Base-by-base conservation (phyloP, 1,140 invertebrate genomes). In the Cyclina sinensis region DNA sequence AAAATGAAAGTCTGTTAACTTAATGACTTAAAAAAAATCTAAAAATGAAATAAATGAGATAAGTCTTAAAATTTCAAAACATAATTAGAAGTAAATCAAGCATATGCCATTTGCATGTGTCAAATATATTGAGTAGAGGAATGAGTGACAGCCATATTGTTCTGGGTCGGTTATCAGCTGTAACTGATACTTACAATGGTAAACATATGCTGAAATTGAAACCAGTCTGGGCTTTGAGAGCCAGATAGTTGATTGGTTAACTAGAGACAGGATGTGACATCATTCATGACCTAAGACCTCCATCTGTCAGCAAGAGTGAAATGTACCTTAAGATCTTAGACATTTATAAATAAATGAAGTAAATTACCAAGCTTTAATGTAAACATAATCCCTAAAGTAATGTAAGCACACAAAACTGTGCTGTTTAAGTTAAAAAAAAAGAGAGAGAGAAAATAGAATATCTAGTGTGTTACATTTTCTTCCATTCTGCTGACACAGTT, bases 341-440 rank as follows among this genome's bases (percentile, higher is more conserved):
- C 30, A 57, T 85, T 85, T 85, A 68, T 85, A 85, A 85, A 85
- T 85, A 85, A 85, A 73, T 85, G 65, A 65, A 81, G 65, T 74
- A 85, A 85, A 85, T 85, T 85, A 85, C 82, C 65, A 73, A 74
- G 68, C 65, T 57, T n/a, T 74, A 73, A 73, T 39, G 51, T 85
- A 85, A 85, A 85, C 82, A 85, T 74, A 73, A 65, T 65, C 21
- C 54, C 27, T 16, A 62, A 81, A 62, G 27, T 81, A 62, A 81
- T 62, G 39, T 65, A 81, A 81, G 59, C 79, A 81, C 30, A 51
- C 32, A n/a, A n/a, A 12, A 35, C 46, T 51, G 46, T 51, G 35
- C 24, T 39, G n/a, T 62, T n/a, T 27, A 21, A 51, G 46, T 48
- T 78, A 32, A 51, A 78, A 51, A 54, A n/a, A n/a, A n/a, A n/a